phyloP scores from a whole-genome alignment of 1,140 invertebrate genomes.

The Drosophila punjabiensis region DNA sequence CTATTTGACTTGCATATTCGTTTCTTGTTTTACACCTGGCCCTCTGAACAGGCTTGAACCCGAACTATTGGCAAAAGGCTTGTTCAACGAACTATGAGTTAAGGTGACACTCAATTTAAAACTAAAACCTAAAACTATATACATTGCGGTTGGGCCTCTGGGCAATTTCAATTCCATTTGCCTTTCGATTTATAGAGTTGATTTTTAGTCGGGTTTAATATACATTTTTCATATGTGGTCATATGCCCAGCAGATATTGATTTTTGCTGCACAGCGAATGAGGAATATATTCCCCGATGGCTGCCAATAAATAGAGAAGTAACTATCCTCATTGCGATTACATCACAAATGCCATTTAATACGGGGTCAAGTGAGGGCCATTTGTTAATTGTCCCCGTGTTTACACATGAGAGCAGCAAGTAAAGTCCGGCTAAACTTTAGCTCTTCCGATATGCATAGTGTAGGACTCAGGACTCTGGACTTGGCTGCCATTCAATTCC shows the following conservation, averaged over 20 bases:
- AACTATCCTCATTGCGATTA: constrained; percentile 25
- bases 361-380: constrained; percentile 13
- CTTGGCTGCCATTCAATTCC: constrained; percentile 65
- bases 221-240: constrained; percentile 20
- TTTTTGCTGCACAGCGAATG: constrained; percentile 12
- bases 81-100: constrained; percentile 14
- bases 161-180: constrained; percentile 1
- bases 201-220: not conserved
- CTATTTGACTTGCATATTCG: constrained; percentile 45
- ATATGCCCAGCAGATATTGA: constrained; percentile 19
- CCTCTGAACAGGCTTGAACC: not conserved
- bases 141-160: constrained; percentile 7
- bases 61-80: constrained; percentile 4
- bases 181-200: not conserved
- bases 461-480: not conserved
- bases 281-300: constrained; percentile 14
- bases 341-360: constrained; percentile 50
- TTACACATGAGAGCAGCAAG: constrained; percentile 27
- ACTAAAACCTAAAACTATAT: constrained; percentile 1
- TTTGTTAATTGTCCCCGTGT: constrained; percentile 47
- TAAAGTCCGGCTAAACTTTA: constrained; percentile 19
- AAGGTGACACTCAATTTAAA: constrained; percentile 10
- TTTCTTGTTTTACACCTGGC: constrained; percentile 29
- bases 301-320: constrained; percentile 29
- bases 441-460: constrained; percentile 30